These are phyloP conservation scores for Euura saliciscinereae DNA, from an alignment of 1,140 invertebrate genomes.

Conservation along the genomic window DNA sequence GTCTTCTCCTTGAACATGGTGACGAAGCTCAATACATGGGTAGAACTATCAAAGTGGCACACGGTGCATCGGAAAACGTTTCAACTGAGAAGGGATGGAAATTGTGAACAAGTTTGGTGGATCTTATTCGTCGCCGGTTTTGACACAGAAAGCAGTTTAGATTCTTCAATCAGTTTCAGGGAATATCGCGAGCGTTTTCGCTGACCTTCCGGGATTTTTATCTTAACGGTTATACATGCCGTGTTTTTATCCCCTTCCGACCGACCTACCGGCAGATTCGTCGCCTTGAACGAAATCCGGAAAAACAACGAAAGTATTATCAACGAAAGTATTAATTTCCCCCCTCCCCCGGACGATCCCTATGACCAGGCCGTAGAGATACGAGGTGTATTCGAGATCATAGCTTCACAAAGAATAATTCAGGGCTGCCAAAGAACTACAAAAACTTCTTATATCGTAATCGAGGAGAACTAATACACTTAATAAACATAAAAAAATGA, in stretches of 20 bases:
- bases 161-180: neutral
- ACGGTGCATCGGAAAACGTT: too few species aligned
- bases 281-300: neutral
- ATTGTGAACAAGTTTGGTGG: too few species aligned
- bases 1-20: too few species aligned
- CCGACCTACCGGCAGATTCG: neutral
- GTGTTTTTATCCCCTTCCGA: neutral
- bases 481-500: too few species aligned
- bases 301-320: neutral
- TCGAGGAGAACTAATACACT: too few species aligned
- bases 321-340: neutral
- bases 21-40: too few species aligned
- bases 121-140: too few species aligned
- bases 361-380: neutral
- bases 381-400: neutral
- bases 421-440: neutral
- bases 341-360: neutral
- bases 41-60: too few species aligned
- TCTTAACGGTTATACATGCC: neutral
- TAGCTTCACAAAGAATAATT: neutral
- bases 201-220: constrained; percentile 3
- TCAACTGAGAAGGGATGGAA: too few species aligned
- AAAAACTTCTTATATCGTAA: too few species aligned
- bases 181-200: neutral
- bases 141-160: too few species aligned